A percentile compares a stretch with the other conserved stretches of the same genome.
Evolutionary conservation across 2,888 invertebrate genomes (phyloP).

Genomic region (Carabus problematicus): DNA sequence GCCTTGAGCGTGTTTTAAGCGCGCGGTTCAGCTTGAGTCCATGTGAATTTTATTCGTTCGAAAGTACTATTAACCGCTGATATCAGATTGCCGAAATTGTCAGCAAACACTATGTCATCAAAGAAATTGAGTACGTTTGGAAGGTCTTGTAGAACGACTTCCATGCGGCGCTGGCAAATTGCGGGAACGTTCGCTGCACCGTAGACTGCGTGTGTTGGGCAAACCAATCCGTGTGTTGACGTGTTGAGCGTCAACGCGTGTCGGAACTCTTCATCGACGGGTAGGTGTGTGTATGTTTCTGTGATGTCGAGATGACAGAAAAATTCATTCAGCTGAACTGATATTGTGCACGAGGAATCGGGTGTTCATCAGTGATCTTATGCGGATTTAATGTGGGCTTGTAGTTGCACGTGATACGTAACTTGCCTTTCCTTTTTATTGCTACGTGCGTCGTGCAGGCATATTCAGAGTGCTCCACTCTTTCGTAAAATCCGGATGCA

Average conservation of each 20-base stretch:
- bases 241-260: slow-evolving; percentile 11
- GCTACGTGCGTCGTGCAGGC: too few relatives aligned
- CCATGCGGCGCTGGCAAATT: slow-evolving; percentile 17
- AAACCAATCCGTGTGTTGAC: slow-evolving; percentile 18
- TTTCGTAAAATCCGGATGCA: too few relatives aligned
- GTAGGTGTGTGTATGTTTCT: slow-evolving; percentile 36
- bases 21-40: slow-evolving; percentile 36
- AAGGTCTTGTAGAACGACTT: slow-evolving; percentile 26
- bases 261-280: slow-evolving; percentile 18
- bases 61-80: slow-evolving; percentile 1
- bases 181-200: slow-evolving; percentile 22
- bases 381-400: slow-evolving; percentile 44
- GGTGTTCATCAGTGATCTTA: slow-evolving; percentile 26
- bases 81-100: slow-evolving; percentile 25
- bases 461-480: too few relatives aligned
- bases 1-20: slow-evolving; percentile 33
- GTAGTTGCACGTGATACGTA: slow-evolving; percentile 45
- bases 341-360: slow-evolving; percentile 44
- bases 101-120: slow-evolving; percentile 8
- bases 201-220: slow-evolving; percentile 20
- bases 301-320: slow-evolving; percentile 44
- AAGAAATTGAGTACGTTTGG: slow-evolving; percentile 11
- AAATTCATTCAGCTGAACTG: slow-evolving; percentile 21
- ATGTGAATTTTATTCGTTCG: slow-evolving; percentile 30
- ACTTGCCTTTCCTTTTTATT: neutral